These are phyloP conservation scores for Arge pagana DNA, from an alignment of 2,888 invertebrate species.

Conservation along the genomic window DNA sequence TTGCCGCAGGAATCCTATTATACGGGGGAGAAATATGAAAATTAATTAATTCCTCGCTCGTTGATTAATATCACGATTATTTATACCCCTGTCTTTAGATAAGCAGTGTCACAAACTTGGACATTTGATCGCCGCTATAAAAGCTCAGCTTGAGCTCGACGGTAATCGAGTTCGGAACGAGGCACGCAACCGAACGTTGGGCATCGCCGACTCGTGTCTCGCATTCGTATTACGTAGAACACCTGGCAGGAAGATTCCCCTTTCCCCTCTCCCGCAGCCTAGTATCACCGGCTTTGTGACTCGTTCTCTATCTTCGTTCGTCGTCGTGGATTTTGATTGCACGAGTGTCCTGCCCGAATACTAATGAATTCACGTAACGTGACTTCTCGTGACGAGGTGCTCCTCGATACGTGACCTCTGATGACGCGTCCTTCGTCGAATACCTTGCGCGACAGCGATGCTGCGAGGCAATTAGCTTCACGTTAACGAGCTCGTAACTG, in stretches of 20 bases:
- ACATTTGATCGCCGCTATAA: conserved; percentile 9
- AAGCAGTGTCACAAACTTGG: neutral
- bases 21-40: neutral
- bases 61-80: no score
- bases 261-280: no score
- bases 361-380: conserved; percentile 12
- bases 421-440: conserved; percentile 2
- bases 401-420: conserved; percentile 7
- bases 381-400: neutral
- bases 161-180: conserved; percentile 8
- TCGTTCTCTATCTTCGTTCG: no score
- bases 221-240: conserved; percentile 17
- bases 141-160: conserved; percentile 12
- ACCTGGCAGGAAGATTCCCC: conserved; percentile 4
- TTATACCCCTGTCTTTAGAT: no score
- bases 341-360: conserved; percentile 13
- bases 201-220: conserved; percentile 16
- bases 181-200: conserved; percentile 1
- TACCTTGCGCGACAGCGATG: neutral
- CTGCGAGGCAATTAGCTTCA: conserved; percentile 11
- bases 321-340: conserved; percentile 12
- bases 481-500: conserved; percentile 10
- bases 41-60: conserved; percentile 6
- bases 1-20: neutral
- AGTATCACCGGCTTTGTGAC: no score